Percentiles rank a stretch among this genome's conserved stretches.
Evolutionary conservation across 2,797 vertebrate species (phyloP).

Genomic region (Anguilla marmorata): DNA sequence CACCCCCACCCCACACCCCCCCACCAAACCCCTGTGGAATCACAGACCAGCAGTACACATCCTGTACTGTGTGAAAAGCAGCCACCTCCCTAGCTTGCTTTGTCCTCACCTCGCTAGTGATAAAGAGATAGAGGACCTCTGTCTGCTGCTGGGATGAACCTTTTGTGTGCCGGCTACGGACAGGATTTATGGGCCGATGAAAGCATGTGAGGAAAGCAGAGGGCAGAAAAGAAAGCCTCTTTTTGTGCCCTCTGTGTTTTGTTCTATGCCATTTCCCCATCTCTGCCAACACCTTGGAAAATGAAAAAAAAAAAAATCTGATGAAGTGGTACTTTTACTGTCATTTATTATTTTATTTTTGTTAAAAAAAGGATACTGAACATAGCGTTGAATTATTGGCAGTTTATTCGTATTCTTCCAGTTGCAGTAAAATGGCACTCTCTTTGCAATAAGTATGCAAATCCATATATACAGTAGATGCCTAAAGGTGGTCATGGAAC

Average conservation of each 20-base stretch:
- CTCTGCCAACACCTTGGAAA: constrained; percentile 3
- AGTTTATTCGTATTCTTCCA: constrained; percentile 30
- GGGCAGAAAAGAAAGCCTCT: not conserved
- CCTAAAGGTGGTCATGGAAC: not conserved
- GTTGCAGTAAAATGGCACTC: constrained; percentile 20
- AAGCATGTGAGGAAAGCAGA: not conserved
- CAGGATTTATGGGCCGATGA: constrained; percentile 19
- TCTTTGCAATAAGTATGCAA: not conserved
- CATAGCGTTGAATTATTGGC: not conserved
- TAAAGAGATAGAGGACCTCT: not conserved
- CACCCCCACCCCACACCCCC: not conserved
- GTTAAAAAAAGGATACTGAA: not conserved
- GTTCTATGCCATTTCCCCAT: constrained; percentile 5
- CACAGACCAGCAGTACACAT: not conserved
- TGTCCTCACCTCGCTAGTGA: not conserved
- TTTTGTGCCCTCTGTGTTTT: constrained; percentile 17
- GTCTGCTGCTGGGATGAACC: not conserved
- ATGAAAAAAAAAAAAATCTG: not conserved
- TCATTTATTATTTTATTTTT: constrained; percentile 17
- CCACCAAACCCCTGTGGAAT: not conserved
- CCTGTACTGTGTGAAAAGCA: not conserved
- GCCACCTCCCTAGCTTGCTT: not conserved
- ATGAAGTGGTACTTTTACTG: constrained; percentile 16
- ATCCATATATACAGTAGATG: not conserved
- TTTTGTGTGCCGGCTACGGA: not conserved